Percentiles rank a stretch among this genome's conserved stretches.
Evolutionary conservation across 2,888 invertebrate species (phyloP).

Genomic region (Nemotelus nigrinus): DNA sequence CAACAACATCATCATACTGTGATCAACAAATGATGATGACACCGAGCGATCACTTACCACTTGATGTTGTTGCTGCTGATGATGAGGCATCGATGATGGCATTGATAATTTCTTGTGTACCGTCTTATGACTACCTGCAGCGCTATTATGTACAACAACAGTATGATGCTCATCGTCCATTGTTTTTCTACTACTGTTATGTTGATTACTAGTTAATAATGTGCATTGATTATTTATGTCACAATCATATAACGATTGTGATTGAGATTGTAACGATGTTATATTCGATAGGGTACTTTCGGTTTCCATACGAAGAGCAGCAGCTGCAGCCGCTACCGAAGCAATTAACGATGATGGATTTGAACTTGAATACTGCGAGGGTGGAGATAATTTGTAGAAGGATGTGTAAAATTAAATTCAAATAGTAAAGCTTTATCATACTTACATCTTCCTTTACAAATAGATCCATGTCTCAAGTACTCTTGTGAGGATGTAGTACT

Average conservation of each 20-base stretch:
- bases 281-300: slow-evolving; percentile 64
- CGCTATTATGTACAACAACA: slow-evolving; percentile 48
- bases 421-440: background rate
- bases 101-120: slow-evolving; percentile 46
- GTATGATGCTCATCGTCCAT: slow-evolving; percentile 47
- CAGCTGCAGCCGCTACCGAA: slow-evolving; percentile 23
- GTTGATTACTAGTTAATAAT: slow-evolving; percentile 42
- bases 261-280: slow-evolving; percentile 64
- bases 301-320: slow-evolving; percentile 54
- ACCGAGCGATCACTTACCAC: slow-evolving; percentile 26
- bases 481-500: slow-evolving; percentile 62
- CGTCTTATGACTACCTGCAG: slow-evolving; percentile 45
- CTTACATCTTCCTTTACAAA: slow-evolving; percentile 54
- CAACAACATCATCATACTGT: background rate
- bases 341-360: slow-evolving; percentile 28
- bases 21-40: slow-evolving; percentile 24
- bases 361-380: slow-evolving; percentile 29
- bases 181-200: slow-evolving; percentile 28
- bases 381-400: background rate
- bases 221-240: slow-evolving; percentile 52
- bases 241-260: slow-evolving; percentile 62
- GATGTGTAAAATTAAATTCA: background rate
- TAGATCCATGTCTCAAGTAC: slow-evolving; percentile 65
- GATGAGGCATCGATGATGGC: slow-evolving; percentile 24
- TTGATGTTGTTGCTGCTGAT: slow-evolving; percentile 36